Base-by-base conservation (phyloP, 37 sponge, comb jelly and placozoan species). In the Petrosia ficiformis region DNA sequence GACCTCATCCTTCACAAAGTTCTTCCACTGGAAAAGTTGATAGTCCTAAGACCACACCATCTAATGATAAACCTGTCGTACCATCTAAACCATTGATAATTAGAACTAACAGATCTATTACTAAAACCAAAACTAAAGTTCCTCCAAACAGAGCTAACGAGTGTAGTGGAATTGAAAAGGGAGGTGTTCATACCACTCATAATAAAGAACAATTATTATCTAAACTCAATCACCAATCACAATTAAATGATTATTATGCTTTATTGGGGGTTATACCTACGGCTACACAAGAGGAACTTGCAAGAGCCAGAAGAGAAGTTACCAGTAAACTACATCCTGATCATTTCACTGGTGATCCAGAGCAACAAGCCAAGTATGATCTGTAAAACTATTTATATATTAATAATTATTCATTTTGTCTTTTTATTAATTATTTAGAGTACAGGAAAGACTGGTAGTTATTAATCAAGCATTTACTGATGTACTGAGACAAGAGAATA, bases 381-480 rank as follows among this genome's bases (percentile, higher is more conserved):
- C 33, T 2, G 25, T 29, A 64, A 31, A 64, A 64, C 8, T n/a
- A 64, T 31, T n/a, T n/a, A 25, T 19, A 64, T n/a, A 11, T n/a
- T 29, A 10, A 11, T 25, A n/a, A 10, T 64, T 29, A n/a, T 64
- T 8, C 21, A 29, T 31, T 29, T 64, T n/a, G 65, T 64, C 10
- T 29, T 29, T 29, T 29, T 64, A 10, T 19, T 64, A 10, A 36
- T 48, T 26, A 26, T 48, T 66, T 4, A 94, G 94, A 33, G 90
- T 90, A 22, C 65, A 82, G 39, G 77, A 79, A n/a, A 35, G 74
- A 63, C 84, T 95, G 43, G 52, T 61, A 30, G 60, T 57, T 60
- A 80, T 95, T 29, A 95, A 95, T 60, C 89, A 86, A 21, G 80
- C 86, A 28, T 95, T 76, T 61, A 86, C 86, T 28, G 86, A 95